phyloP scores from a whole-genome alignment of 2,797 vertebrate species.

The Diglossa cyanea region DNA sequence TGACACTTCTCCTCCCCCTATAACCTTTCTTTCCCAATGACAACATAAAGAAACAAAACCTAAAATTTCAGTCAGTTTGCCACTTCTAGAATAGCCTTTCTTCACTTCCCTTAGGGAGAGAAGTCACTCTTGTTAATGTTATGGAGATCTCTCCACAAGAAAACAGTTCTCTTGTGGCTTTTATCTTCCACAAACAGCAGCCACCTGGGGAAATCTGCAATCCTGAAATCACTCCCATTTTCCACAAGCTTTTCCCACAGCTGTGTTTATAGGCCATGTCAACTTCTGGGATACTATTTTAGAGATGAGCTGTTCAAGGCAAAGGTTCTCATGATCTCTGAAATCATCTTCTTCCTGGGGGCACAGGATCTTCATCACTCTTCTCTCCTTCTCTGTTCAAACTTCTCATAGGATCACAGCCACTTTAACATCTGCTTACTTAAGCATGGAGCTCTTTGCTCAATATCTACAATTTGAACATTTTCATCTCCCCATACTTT shows the following conservation, averaged over 20 bases:
- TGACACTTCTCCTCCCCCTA: neutral
- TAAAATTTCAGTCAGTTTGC: neutral
- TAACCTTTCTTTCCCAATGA: neutral
- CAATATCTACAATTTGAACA: neutral
- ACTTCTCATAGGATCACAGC: neutral
- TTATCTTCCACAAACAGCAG: neutral
- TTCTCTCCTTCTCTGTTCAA: neutral
- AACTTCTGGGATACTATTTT: neutral
- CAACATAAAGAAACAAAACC: neutral
- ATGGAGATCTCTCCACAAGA: neutral
- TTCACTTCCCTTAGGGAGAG: neutral
- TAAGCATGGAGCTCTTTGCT: neutral
- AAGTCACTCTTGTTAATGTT: neutral
- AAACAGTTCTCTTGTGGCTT: neutral
- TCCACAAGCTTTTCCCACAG: neutral
- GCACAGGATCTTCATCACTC: neutral
- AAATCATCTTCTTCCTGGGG: neutral
- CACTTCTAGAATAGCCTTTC: neutral
- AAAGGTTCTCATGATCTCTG: neutral
- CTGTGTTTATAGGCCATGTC: neutral
- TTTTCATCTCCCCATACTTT: neutral
- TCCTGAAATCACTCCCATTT: neutral
- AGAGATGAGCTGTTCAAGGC: neutral
- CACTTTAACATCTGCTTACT: neutral
- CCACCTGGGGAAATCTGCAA: neutral